phyloP scores from a whole-genome alignment of 1,140 invertebrate species.

The Whitmania pigra region DNA sequence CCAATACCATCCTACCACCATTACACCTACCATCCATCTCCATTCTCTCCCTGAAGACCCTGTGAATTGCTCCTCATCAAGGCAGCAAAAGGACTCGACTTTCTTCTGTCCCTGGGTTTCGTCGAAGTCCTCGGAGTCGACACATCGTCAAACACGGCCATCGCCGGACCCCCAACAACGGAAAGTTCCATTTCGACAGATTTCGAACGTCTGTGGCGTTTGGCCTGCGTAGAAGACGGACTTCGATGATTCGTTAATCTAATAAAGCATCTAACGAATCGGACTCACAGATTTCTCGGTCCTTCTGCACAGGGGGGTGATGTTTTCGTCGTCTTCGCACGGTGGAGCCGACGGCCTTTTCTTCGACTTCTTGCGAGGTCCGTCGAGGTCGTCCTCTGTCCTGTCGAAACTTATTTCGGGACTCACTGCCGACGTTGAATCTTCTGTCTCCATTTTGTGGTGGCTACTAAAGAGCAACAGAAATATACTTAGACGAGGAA shows the following conservation, averaged over 20 bases:
- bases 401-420: slow-evolving; percentile 57
- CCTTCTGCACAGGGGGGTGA: slow-evolving; percentile 14
- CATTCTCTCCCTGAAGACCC: neutral
- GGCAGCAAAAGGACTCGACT: neutral
- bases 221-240: slow-evolving; percentile 1
- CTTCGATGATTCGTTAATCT: neutral
- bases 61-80: neutral
- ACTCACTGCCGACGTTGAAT: slow-evolving; percentile 36
- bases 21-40: neutral
- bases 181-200: slow-evolving; percentile 14
- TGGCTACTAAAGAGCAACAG: neutral
- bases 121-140: neutral
- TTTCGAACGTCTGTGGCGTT: slow-evolving; percentile 22
- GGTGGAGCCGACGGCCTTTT: slow-evolving; percentile 33
- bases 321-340: slow-evolving; percentile 26
- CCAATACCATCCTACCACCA: neutral
- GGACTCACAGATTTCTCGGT: neutral
- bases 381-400: slow-evolving; percentile 69
- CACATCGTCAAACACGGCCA: neutral
- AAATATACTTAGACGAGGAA: no score
- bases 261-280: neutral
- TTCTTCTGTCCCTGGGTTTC: neutral
- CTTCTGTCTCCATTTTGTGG: slow-evolving; percentile 49
- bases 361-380: slow-evolving; percentile 28
- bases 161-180: neutral